Evolutionary conservation across 2,797 vertebrate species (phyloP).

Genomic region (Chrosomus eos): DNA sequence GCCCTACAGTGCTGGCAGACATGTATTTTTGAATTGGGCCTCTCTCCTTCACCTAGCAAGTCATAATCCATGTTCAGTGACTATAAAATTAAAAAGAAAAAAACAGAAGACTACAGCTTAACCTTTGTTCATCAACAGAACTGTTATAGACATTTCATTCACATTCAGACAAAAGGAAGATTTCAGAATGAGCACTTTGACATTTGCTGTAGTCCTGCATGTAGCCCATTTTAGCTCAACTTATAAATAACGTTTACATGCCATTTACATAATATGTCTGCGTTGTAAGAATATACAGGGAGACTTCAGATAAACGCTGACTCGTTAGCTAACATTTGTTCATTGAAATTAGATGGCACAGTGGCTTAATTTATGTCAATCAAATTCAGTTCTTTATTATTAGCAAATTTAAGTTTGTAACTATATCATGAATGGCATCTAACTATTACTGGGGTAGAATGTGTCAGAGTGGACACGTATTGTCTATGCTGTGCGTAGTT

Average conservation of each 20-base stretch:
- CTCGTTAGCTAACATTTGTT: not conserved
- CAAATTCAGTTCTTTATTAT: not conserved
- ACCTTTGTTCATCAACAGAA: not conserved
- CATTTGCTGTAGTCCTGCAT: not conserved
- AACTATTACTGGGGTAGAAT: not conserved
- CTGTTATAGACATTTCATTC: not conserved
- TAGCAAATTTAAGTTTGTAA: not conserved
- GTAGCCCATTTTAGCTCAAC: not conserved
- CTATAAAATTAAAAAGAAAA: constrained; percentile 8
- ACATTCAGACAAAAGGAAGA: not conserved
- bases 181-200: not conserved
- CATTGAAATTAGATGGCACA: not conserved
- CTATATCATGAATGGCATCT: not conserved
- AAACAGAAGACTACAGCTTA: not conserved
- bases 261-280: not conserved
- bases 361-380: not conserved
- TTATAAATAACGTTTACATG: not conserved
- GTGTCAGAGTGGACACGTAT: not conserved
- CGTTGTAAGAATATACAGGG: not conserved
- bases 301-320: not conserved
- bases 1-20: constrained; percentile 51
- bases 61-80: not conserved
- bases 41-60: constrained; percentile 14
- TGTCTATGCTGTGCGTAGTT: not conserved
- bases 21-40: constrained; percentile 20